phyloP scores from a whole-genome alignment of 2,113 vertebrate genomes.

The Anthoscopus minutus region DNA sequence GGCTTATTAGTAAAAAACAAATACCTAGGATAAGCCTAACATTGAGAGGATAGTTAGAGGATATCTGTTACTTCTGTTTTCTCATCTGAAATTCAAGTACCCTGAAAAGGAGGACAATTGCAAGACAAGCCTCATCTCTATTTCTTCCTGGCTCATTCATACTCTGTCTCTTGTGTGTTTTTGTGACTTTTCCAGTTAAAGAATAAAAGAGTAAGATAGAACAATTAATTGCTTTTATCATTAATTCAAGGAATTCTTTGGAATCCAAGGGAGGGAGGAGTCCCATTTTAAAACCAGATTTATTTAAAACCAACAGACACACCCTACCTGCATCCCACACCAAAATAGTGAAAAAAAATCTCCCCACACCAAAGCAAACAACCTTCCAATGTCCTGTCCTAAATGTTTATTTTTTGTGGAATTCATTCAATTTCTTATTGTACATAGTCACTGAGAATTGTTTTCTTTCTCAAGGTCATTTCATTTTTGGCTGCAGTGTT shows the following conservation, averaged over 20 bases:
- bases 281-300: neutral
- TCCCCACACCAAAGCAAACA: neutral
- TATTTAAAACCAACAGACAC: neutral
- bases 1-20: neutral
- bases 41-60: neutral
- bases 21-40: neutral
- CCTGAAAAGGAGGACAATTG: neutral
- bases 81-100: neutral
- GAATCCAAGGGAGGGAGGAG: neutral
- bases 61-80: neutral
- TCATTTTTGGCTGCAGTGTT: slow-evolving; percentile 91
- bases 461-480: slow-evolving; percentile 78
- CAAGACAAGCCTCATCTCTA: neutral
- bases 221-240: neutral
- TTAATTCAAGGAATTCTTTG: neutral
- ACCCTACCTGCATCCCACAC: fast-evolving
- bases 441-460: neutral
- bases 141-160: neutral
- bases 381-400: neutral
- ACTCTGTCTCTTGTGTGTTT: neutral
- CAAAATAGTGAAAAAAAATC: too few species aligned
- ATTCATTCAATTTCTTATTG: neutral
- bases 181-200: neutral
- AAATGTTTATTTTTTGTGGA: neutral
- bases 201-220: neutral